Percentiles rank a stretch among this genome's conserved stretches.
phyloP scores from a whole-genome alignment of 1,140 invertebrate genomes.

The Sinella curviseta region DNA sequence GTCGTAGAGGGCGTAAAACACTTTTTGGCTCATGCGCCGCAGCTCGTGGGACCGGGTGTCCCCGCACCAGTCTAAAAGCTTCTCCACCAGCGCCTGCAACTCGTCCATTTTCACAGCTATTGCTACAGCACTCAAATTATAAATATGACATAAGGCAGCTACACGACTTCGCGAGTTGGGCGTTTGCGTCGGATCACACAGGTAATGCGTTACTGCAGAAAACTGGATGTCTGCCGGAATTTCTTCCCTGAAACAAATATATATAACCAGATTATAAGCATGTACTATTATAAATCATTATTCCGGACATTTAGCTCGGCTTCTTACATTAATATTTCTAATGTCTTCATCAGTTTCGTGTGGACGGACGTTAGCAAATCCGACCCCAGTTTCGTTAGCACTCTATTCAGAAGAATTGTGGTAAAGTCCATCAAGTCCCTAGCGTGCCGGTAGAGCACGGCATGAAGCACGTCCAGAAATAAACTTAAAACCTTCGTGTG shows the following conservation, averaged over 20 bases:
- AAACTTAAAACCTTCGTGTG: slow-evolving; percentile 49
- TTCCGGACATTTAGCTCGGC: background rate
- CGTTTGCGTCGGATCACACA: slow-evolving; percentile 49
- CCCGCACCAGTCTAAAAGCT: slow-evolving; percentile 48
- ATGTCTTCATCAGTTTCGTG: slow-evolving; percentile 47
- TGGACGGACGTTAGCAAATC: slow-evolving; percentile 48
- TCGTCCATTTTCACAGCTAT: slow-evolving; percentile 47
- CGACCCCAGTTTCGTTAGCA: slow-evolving; percentile 49
- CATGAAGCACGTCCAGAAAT: slow-evolving; percentile 49
- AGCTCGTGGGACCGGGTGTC: slow-evolving; percentile 47
- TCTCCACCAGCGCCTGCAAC: slow-evolving; percentile 46
- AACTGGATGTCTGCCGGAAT: slow-evolving; percentile 49
- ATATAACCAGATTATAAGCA: background rate
- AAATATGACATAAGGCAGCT: slow-evolving; percentile 45
- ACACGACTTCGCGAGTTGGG: slow-evolving; percentile 44
- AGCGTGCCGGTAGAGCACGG: slow-evolving; percentile 46
- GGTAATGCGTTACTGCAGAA: slow-evolving; percentile 47
- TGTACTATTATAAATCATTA: background rate
- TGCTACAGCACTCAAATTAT: slow-evolving; percentile 44
- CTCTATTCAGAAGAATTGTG: slow-evolving; percentile 45
- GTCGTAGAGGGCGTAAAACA: slow-evolving; percentile 46
- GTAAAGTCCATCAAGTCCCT: slow-evolving; percentile 49
- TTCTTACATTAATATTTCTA: slow-evolving; percentile 49
- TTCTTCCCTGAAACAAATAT: slow-evolving; percentile 44
- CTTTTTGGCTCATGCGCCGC: slow-evolving; percentile 46